Conservation (phyloP, 2,113 vertebrate species). For the Cettia cetti region DNA sequence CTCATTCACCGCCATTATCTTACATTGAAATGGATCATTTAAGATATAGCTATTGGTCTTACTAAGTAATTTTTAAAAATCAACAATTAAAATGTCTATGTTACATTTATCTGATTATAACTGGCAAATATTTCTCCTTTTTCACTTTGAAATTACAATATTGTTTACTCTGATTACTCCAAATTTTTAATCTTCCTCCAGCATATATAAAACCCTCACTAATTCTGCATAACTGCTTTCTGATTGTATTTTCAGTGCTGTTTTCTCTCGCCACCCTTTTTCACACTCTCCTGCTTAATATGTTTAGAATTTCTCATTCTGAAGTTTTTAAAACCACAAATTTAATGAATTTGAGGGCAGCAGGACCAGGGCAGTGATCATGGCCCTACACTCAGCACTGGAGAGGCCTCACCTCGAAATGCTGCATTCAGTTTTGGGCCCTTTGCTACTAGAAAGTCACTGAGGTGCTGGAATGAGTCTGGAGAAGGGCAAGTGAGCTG, state of each 20-base stretch:
- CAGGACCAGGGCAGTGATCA: not conserved
- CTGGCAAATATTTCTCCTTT: not conserved
- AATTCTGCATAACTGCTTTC: not conserved
- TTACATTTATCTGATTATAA: not conserved
- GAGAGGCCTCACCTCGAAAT: accelerated
- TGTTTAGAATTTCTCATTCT: not conserved
- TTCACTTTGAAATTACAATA: not conserved
- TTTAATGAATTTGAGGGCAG: not conserved
- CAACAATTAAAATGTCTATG: not conserved
- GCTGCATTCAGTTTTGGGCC: accelerated
- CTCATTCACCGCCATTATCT: not conserved
- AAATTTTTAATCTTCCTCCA: not conserved
- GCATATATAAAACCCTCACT: not conserved
- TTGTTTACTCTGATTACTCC: not conserved
- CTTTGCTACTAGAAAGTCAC: not conserved
- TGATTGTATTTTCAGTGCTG: not conserved
- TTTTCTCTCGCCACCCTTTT: not conserved
- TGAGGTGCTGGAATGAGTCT: not conserved
- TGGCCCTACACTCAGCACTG: accelerated
- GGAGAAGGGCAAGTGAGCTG: not conserved
- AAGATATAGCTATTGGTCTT: not conserved
- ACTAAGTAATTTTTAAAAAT: not conserved
- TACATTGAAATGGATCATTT: not conserved
- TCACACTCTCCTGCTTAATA: not conserved
- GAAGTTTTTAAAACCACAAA: not conserved